phyloP scores from a whole-genome alignment of 2,797 vertebrate genomes.

The Babyrousa celebensis region DNA sequence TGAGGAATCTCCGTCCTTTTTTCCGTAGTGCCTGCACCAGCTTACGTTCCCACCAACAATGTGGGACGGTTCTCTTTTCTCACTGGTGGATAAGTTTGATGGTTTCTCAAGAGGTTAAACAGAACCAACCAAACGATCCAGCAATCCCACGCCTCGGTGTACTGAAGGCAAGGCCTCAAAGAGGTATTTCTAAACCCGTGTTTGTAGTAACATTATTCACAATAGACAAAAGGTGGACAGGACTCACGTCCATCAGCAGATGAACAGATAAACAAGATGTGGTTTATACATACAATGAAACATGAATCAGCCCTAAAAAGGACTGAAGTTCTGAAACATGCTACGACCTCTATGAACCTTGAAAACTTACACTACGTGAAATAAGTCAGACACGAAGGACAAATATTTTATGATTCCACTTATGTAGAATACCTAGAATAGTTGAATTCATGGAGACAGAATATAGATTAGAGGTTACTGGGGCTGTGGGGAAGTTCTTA shows the following conservation, averaged over 20 bases:
- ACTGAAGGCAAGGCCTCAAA: not conserved
- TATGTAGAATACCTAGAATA: conserved; percentile 1
- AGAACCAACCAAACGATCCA: not conserved
- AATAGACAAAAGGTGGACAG: not conserved
- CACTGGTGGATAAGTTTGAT: not conserved
- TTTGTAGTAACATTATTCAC: not conserved
- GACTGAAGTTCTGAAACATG: not conserved
- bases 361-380: not conserved
- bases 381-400: not conserved
- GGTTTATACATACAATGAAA: not conserved
- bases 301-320: not conserved
- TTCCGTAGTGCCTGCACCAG: no score
- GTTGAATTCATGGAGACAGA: not conserved
- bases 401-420: conserved; percentile 1
- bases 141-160: not conserved
- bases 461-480: not conserved
- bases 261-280: not conserved
- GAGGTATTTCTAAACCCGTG: not conserved
- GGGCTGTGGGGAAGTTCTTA: not conserved
- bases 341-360: not conserved
- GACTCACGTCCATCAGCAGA: not conserved
- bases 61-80: no score
- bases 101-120: not conserved
- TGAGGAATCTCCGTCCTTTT: no score
- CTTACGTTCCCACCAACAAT: no score